Conservation (phyloP, 1,140 invertebrate species). For the Bradysia coprophila region DNA sequence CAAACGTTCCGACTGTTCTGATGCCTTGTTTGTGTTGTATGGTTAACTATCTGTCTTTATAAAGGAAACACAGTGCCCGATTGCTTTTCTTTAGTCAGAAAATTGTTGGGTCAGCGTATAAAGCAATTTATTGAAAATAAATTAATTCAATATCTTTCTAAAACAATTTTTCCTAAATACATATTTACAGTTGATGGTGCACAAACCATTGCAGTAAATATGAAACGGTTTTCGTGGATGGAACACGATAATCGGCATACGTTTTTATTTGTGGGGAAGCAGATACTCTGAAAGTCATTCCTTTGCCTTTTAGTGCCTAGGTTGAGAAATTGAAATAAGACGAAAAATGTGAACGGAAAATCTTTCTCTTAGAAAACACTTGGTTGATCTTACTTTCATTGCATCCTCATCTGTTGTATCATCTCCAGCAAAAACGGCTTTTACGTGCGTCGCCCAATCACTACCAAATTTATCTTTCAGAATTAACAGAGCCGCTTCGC, state of each 20-base stretch:
- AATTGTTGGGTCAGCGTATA: too few species aligned
- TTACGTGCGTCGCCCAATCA: constrained; percentile 67
- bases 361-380: background rate
- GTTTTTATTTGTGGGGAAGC: constrained; percentile 62
- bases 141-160: too few species aligned
- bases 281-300: constrained; percentile 70
- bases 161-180: too few species aligned
- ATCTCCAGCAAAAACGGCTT: constrained; percentile 77
- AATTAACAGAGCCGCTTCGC: constrained; percentile 70
- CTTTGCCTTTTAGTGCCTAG: constrained; percentile 66
- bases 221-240: constrained; percentile 68
- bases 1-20: too few species aligned
- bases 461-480: constrained; percentile 72
- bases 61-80: too few species aligned
- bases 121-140: too few species aligned
- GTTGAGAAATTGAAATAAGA: constrained; percentile 5
- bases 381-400: constrained; percentile 43
- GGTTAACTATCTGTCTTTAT: too few species aligned
- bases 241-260: constrained; percentile 61
- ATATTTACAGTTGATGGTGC: too few species aligned
- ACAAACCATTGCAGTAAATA: constrained; percentile 77
- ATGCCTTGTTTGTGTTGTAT: too few species aligned
- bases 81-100: too few species aligned
- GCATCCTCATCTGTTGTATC: constrained; percentile 82
- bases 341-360: background rate